Conservation (phyloP, 2,113 vertebrate genomes). For the Lontra canadensis region DNA sequence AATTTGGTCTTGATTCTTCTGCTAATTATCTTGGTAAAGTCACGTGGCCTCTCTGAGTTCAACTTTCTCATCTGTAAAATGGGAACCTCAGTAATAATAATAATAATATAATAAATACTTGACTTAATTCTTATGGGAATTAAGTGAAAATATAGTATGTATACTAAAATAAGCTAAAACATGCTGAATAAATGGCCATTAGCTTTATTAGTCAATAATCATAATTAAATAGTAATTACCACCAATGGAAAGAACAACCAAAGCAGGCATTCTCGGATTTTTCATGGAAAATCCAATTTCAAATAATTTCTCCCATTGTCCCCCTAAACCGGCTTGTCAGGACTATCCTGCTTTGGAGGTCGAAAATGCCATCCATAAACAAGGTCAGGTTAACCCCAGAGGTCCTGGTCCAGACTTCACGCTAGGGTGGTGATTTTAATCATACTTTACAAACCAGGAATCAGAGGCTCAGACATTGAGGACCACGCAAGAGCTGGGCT, state of each 20-base stretch:
- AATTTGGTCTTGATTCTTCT: neutral
- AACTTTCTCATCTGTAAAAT: neutral
- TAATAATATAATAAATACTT: neutral
- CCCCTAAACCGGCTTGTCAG: neutral
- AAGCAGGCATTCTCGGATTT: neutral
- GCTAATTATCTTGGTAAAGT: neutral
- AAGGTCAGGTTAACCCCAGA: neutral
- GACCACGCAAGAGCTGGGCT: neutral
- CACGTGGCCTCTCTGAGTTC: neutral
- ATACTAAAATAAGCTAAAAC: neutral
- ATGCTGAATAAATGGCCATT: neutral
- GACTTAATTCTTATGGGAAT: neutral
- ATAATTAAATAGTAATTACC: neutral
- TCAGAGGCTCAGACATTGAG: neutral
- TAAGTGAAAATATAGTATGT: neutral
- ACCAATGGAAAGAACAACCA: neutral
- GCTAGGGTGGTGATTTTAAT: neutral
- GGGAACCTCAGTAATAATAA: neutral
- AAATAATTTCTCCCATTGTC: neutral
- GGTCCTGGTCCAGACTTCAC: neutral
- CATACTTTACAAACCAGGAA: neutral
- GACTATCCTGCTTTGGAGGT: neutral
- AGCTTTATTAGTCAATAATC: neutral
- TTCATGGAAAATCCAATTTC: neutral
- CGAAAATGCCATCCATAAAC: neutral